Evolutionary conservation across 2,113 vertebrate species (phyloP).

Genomic region (Zosterops pallidus): DNA sequence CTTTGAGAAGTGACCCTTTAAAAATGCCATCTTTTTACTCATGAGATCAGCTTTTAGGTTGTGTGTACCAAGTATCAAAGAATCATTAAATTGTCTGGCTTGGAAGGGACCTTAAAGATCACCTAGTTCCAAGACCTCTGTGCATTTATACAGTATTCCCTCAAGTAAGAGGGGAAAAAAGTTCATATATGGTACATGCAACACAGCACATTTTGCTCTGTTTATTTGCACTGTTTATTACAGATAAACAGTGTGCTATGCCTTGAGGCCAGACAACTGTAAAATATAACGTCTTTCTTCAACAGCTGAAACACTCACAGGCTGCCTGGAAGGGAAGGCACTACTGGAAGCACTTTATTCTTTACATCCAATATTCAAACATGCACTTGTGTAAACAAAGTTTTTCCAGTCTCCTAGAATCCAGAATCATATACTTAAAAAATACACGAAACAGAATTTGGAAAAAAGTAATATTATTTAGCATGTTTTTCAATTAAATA

Average conservation of each 20-base stretch:
- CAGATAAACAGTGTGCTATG: not conserved
- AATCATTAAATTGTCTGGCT: not conserved
- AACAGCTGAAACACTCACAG: not conserved
- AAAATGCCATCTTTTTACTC: not conserved
- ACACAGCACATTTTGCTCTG: not conserved
- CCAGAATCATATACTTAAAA: conserved; percentile 20
- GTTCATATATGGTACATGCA: not conserved
- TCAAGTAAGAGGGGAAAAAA: not conserved
- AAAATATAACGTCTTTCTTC: not conserved
- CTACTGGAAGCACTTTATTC: not conserved
- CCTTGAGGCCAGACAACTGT: not conserved
- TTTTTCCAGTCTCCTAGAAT: not conserved
- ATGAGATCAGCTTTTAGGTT: not conserved
- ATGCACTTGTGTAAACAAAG: not conserved
- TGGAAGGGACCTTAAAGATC: not conserved
- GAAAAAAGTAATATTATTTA: conserved; percentile 81
- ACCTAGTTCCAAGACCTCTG: not conserved
- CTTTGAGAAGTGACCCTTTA: not conserved
- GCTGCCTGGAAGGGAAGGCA: not conserved
- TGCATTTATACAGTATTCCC: not conserved
- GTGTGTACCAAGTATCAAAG: not conserved
- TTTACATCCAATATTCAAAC: not conserved
- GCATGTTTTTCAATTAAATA: conserved; percentile 82
- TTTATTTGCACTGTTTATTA: not conserved
- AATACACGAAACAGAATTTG: conserved; percentile 71